Percentiles rank a stretch among this genome's conserved stretches.
phyloP scores from a whole-genome alignment of 2,113 vertebrate species.

The Chaetorhynchus papuensis region DNA sequence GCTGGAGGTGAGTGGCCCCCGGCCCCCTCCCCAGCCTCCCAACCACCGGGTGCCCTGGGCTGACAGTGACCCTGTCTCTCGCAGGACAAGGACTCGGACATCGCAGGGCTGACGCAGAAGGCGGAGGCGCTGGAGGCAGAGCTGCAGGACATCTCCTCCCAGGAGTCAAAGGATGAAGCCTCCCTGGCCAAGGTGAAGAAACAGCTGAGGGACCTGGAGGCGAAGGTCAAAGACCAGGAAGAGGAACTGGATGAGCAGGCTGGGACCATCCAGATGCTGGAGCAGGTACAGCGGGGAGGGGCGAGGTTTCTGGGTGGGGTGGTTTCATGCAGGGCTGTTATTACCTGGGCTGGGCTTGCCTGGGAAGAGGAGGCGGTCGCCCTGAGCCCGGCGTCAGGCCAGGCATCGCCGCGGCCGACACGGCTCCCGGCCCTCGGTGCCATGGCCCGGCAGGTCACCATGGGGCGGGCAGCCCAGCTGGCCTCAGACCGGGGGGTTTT shows the following conservation, averaged over 20 bases:
- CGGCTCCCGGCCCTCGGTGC: neutral
- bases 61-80: rapidly evolving
- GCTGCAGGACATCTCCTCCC: slow-evolving; percentile 92
- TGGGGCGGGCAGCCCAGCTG: neutral
- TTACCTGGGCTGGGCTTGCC: slow-evolving; percentile 49
- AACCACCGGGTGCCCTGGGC: rapidly evolving
- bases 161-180: slow-evolving; percentile 94
- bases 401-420: neutral
- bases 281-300: slow-evolving; percentile 81
- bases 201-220: slow-evolving; percentile 91
- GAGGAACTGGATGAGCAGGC: slow-evolving; percentile 97
- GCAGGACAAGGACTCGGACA: slow-evolving; percentile 91
- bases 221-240: slow-evolving; percentile 95
- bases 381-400: neutral
- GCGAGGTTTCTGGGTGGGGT: slow-evolving; percentile 54
- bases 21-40: rapidly evolving
- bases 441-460: slow-evolving; percentile 22
- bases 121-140: slow-evolving; percentile 87
- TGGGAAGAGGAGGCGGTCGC: neutral
- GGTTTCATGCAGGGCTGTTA: slow-evolving; percentile 51
- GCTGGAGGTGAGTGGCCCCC: slow-evolving; percentile 77
- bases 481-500: neutral
- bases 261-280: slow-evolving; percentile 95
- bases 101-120: slow-evolving; percentile 83
- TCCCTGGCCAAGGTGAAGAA: slow-evolving; percentile 93